phyloP scores from a whole-genome alignment of 2,113 vertebrate species.

The Tricholaema leucomelas region DNA sequence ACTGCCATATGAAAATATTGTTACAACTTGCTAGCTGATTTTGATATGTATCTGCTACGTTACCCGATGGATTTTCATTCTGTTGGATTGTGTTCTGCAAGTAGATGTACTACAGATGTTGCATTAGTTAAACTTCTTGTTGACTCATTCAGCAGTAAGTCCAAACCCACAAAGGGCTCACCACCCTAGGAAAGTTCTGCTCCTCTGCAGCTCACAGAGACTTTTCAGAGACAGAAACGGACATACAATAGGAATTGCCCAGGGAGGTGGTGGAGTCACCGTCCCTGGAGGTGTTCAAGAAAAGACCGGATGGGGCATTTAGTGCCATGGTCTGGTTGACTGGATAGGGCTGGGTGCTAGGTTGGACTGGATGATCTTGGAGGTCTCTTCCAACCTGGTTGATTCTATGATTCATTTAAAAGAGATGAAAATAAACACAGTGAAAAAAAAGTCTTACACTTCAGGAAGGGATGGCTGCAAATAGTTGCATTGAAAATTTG shows the following conservation, averaged over 20 bases:
- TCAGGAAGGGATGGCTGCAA: neutral
- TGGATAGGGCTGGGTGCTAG: no score
- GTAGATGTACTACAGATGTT: neutral
- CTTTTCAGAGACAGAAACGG: neutral
- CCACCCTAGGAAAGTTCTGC: neutral
- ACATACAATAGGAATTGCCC: no score
- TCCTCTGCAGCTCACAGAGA: neutral
- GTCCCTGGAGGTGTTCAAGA: no score
- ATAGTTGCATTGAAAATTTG: slow-evolving; percentile 1
- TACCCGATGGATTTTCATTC: neutral
- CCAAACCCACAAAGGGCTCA: neutral
- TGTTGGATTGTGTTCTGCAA: neutral
- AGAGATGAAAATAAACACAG: neutral
- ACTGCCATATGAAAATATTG: neutral
- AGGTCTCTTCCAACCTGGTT: no score
- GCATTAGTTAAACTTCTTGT: neutral
- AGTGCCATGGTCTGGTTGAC: no score
- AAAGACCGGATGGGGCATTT: no score
- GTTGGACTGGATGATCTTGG: no score
- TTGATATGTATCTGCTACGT: neutral
- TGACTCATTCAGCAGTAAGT: neutral
- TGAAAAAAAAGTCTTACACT: slow-evolving; percentile 7
- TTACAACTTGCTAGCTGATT: neutral
- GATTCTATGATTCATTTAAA: neutral
- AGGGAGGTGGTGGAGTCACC: no score